Conservation (phyloP, 2,888 invertebrate genomes). For the Alloplasta piceator region DNA sequence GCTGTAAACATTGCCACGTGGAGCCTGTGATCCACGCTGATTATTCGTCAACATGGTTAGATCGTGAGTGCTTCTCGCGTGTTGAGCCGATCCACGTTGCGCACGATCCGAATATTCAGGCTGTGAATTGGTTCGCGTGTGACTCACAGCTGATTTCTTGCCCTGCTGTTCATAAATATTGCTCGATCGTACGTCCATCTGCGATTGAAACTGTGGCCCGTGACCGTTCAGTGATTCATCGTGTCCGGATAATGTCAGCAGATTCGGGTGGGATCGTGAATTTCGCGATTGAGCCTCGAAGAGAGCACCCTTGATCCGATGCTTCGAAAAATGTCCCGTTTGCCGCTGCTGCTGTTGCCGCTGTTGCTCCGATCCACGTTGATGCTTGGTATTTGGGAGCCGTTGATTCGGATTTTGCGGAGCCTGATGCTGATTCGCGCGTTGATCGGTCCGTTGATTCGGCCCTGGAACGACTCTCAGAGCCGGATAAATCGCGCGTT, state of each 20-base stretch:
- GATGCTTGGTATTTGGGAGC: slow-evolving; percentile 22
- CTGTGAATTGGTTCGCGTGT: slow-evolving; percentile 79
- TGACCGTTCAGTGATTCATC: slow-evolving; percentile 61
- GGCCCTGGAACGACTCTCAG: slow-evolving; percentile 54
- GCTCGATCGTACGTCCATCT: slow-evolving; percentile 73
- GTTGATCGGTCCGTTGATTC: slow-evolving; percentile 60
- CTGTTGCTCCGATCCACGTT: slow-evolving; percentile 34
- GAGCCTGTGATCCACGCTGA: slow-evolving; percentile 56
- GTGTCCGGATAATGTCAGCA: slow-evolving; percentile 74
- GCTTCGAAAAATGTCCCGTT: slow-evolving; percentile 69
- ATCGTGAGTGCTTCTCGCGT: slow-evolving; percentile 76
- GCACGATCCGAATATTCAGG: slow-evolving; percentile 72
- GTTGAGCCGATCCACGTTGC: slow-evolving; percentile 41
- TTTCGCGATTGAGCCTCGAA: slow-evolving; percentile 80
- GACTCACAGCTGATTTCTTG: slow-evolving; percentile 63
- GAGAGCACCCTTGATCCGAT: slow-evolving; percentile 74
- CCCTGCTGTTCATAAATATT: slow-evolving; percentile 46
- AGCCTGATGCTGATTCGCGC: slow-evolving; percentile 63
- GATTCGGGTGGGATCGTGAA: slow-evolving; percentile 81
- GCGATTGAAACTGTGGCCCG: slow-evolving; percentile 76
- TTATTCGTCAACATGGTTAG: slow-evolving; percentile 64
- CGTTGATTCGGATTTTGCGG: slow-evolving; percentile 15
- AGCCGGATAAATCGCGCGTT: slow-evolving; percentile 72
- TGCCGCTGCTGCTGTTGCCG: slow-evolving; percentile 63
- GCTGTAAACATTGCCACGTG: slow-evolving; percentile 73